Percentiles rank a stretch among this genome's conserved stretches.
These are phyloP conservation scores for Istiophorus platypterus DNA, from an alignment of 2,113 vertebrate genomes.

Conservation along the genomic window DNA sequence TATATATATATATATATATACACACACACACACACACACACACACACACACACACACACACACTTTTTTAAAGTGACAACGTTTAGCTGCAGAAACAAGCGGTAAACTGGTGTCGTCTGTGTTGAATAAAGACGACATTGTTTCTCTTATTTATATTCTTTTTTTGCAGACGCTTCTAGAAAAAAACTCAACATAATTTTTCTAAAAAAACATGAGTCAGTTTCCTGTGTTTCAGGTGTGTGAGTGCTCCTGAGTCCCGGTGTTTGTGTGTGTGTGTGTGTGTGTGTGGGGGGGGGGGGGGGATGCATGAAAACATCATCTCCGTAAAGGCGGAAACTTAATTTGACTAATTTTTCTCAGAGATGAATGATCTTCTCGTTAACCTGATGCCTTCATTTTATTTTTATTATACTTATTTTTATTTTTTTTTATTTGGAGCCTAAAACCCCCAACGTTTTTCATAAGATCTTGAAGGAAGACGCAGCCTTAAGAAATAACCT, in stretches of 20 bases:
- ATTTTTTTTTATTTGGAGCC: too few relatives aligned
- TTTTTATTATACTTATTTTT: too few relatives aligned
- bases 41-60: too few relatives aligned
- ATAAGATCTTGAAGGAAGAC: too few relatives aligned
- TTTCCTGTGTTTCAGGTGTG: slow-evolving; percentile 65
- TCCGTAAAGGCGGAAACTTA: background rate
- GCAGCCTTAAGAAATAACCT: background rate
- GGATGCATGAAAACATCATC: slow-evolving; percentile 19
- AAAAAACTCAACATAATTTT: slow-evolving; percentile 59
- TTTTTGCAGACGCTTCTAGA: slow-evolving; percentile 57
- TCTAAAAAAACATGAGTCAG: slow-evolving; percentile 73
- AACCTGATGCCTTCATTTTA: too few relatives aligned
- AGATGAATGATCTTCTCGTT: background rate
- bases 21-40: too few relatives aligned
- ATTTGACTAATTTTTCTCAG: too few relatives aligned
- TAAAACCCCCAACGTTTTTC: too few relatives aligned
- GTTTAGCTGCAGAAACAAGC: slow-evolving; percentile 26
- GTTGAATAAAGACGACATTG: slow-evolving; percentile 67
- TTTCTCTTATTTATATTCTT: too few relatives aligned
- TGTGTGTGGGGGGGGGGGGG: background rate
- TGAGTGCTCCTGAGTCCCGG: slow-evolving; percentile 17
- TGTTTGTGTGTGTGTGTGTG: too few relatives aligned
- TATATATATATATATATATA: too few relatives aligned
- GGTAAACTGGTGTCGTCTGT: slow-evolving; percentile 53
- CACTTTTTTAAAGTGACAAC: background rate